phyloP scores from a whole-genome alignment of 2,888 invertebrate species.

The Dicycla oo region DNA sequence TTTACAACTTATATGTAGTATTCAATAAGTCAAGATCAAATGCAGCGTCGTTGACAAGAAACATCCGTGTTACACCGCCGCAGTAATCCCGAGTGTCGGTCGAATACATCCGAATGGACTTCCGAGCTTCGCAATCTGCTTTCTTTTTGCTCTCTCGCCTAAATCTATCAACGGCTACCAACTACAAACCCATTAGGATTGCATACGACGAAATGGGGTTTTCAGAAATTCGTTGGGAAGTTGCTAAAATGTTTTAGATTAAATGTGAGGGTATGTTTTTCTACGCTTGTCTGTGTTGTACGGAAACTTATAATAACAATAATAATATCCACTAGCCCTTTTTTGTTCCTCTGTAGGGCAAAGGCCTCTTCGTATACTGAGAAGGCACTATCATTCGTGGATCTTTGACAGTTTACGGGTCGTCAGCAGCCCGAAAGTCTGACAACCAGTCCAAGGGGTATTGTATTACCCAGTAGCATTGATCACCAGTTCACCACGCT shows the following conservation, averaged over 20 bases:
- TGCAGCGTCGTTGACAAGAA: constrained; percentile 37
- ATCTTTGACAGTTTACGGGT: too few species aligned
- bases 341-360: neutral
- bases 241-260: constrained; percentile 21
- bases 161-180: constrained; percentile 70
- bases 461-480: too few species aligned
- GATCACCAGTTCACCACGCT: neutral
- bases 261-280: constrained; percentile 9
- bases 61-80: constrained; percentile 63
- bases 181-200: constrained; percentile 68
- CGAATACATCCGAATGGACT: constrained; percentile 73
- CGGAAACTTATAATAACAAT: neutral
- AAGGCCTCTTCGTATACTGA: neutral
- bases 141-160: constrained; percentile 69
- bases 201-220: constrained; percentile 32
- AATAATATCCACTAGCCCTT: neutral
- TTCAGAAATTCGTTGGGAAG: constrained; percentile 1
- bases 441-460: too few species aligned
- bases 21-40: constrained; percentile 11
- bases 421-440: too few species aligned
- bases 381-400: neutral
- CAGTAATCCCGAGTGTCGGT: constrained; percentile 69
- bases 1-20: too few species aligned
- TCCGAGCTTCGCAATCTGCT: constrained; percentile 68
- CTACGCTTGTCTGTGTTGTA: neutral